These are phyloP conservation scores for Lutjanus erythropterus DNA, from an alignment of 2,113 vertebrate genomes.

Conservation along the genomic window DNA sequence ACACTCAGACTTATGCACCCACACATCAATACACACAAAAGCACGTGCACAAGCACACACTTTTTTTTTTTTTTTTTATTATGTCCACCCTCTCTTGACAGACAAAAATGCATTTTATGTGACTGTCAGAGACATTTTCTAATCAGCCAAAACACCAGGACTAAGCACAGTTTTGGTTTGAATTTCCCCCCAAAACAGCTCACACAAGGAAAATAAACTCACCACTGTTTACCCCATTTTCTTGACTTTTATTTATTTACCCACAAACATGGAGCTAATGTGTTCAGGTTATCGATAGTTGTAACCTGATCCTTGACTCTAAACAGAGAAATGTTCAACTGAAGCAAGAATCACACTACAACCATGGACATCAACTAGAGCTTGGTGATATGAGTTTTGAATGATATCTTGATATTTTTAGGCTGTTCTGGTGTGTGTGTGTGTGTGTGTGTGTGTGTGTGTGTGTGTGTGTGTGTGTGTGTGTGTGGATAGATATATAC, in stretches of 20 bases:
- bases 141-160: neutral
- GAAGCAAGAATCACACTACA: neutral
- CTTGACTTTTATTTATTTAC: neutral
- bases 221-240: neutral
- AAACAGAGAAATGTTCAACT: neutral
- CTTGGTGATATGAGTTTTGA: too few relatives aligned
- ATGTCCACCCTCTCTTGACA: constrained; percentile 22
- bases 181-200: neutral
- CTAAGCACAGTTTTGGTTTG: neutral
- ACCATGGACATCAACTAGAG: too few relatives aligned
- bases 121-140: constrained; percentile 13
- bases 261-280: neutral
- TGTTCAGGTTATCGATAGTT: neutral
- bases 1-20: constrained; percentile 56
- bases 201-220: neutral
- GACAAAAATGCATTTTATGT: constrained; percentile 15
- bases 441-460: too few relatives aligned
- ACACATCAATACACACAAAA: constrained; percentile 49
- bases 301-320: neutral
- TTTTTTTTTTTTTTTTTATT: constrained; percentile 26
- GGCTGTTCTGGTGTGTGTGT: too few relatives aligned
- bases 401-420: too few relatives aligned
- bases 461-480: too few relatives aligned
- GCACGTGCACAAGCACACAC: constrained; percentile 10
- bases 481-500: too few relatives aligned